Base-by-base conservation (phyloP, 2,113 vertebrate species). In the Nesospiza acunhae region DNA sequence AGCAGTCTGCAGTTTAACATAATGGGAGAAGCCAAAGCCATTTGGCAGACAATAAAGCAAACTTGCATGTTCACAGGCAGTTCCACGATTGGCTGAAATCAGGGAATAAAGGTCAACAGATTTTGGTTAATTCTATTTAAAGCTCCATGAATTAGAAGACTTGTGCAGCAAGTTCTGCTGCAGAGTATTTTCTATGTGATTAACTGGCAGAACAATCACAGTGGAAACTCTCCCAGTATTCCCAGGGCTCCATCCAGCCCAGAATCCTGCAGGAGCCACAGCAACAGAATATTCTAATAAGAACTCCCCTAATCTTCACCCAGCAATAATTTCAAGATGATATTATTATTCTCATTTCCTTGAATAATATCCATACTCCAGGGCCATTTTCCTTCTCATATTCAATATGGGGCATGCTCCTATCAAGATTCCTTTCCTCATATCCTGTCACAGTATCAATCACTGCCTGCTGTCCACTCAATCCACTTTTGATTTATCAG, bases 401-500 rank as follows among this genome's bases (percentile, higher is more conserved):
- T 99, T 98, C 98, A 98, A 97, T 98, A 98, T 98, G 97, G 84
- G 97, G 97, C 97, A 98, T 96, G 97, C 98, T 97, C 96, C 98
- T 97, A 98, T 98, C 97, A 97, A 98, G 97, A 98, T 97, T 97
- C 98, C 97, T 98, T 98, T 98, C 98, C 97, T 99, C 99, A 99
- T 99, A 99, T 99, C 98, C 98, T 99, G 99, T 99, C 98, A 99
- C 96, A 90, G 98, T 99, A 99, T 99, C 99, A 99, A 99, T 99
- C 99, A 99, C 98, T 98, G 98, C 98, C 98, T 98, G 98, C 99
- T 99, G 99, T 99, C 99, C 99, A 99, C 98, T 99, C 99, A 99
- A 99, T 99, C 98, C 98, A 96, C 97, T 98, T 98, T 99, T 99
- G 99, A 99, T 99, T 99, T 98, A 99, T 99, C 99, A 99, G 99